These are phyloP conservation scores for Motacilla tschutschensis DNA, from an alignment of 2,113 vertebrate species.

Conservation along the genomic window DNA sequence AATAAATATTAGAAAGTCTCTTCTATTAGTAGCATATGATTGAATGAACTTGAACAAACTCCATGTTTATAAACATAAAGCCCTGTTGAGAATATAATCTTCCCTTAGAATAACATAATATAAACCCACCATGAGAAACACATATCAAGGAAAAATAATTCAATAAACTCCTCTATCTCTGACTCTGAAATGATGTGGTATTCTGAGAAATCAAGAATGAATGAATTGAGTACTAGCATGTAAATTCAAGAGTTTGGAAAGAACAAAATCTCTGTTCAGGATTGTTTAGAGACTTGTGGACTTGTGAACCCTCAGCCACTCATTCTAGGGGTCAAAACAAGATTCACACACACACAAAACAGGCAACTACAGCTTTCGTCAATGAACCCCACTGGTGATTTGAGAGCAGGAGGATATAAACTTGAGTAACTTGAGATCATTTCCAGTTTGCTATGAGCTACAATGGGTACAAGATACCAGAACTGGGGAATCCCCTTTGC, in stretches of 20 bases:
- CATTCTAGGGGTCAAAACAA: neutral
- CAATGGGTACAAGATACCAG: neutral
- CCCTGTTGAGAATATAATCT: neutral
- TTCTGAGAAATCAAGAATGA: neutral
- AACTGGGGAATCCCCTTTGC: neutral
- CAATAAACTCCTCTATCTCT: neutral
- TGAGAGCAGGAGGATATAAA: neutral
- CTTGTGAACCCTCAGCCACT: neutral
- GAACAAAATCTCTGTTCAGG: neutral
- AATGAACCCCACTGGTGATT: fast-evolving
- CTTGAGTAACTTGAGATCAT: neutral
- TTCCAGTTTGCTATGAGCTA: neutral
- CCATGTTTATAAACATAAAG: neutral
- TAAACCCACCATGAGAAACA: neutral
- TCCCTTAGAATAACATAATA: neutral
- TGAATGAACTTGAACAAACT: neutral
- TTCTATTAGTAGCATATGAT: neutral
- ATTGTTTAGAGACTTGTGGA: neutral
- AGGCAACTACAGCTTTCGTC: neutral
- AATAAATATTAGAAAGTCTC: neutral
- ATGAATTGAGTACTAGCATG: neutral
- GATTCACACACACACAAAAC: neutral
- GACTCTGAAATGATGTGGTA: neutral
- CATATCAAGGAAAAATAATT: neutral
- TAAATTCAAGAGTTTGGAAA: neutral